Percentiles rank a stretch among this genome's conserved stretches.
Conservation (phyloP, 1,140 invertebrate species). For the Formica selysi region DNA sequence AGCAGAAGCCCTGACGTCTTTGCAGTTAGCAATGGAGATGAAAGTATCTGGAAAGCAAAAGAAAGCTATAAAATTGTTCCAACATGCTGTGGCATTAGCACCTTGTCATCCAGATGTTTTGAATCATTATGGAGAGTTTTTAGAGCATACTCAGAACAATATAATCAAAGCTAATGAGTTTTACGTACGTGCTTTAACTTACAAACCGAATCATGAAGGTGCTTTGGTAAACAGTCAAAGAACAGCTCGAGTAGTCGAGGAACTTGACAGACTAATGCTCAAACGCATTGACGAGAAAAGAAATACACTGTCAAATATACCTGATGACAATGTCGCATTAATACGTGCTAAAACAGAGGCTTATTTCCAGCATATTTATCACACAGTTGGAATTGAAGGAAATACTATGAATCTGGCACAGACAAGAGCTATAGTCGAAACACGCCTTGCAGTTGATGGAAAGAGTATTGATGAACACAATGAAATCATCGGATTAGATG, state of each 20-base stretch:
- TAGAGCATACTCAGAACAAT: slow-evolving; percentile 95
- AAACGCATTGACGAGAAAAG: slow-evolving; percentile 95
- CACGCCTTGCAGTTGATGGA: slow-evolving; percentile 95
- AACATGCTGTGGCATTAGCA: slow-evolving; percentile 95
- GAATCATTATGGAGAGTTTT: slow-evolving; percentile 97
- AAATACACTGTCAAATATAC: slow-evolving; percentile 92
- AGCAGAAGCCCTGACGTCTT: slow-evolving; percentile 92
- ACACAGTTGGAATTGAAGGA: slow-evolving; percentile 98
- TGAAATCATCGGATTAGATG: slow-evolving; percentile 97
- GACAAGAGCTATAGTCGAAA: slow-evolving; percentile 97
- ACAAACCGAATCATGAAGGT: slow-evolving; percentile 93
- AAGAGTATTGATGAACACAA: slow-evolving; percentile 99
- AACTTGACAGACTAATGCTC: slow-evolving; percentile 93
- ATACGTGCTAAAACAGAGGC: slow-evolving; percentile 96
- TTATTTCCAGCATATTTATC: slow-evolving; percentile 98
- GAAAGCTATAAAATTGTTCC: slow-evolving; percentile 95
- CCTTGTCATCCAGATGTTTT: slow-evolving; percentile 97
- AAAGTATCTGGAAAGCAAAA: slow-evolving; percentile 93
- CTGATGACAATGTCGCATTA: slow-evolving; percentile 92
- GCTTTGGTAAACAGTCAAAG: slow-evolving; percentile 94
- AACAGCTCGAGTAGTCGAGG: slow-evolving; percentile 95
- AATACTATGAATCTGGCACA: slow-evolving; percentile 98
- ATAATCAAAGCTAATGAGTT: slow-evolving; percentile 96
- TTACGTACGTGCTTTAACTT: slow-evolving; percentile 90
- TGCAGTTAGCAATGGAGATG: slow-evolving; percentile 95